These are phyloP conservation scores for Tetramorium bicarinatum DNA, from an alignment of 2,888 invertebrate genomes.

Conservation along the genomic window DNA sequence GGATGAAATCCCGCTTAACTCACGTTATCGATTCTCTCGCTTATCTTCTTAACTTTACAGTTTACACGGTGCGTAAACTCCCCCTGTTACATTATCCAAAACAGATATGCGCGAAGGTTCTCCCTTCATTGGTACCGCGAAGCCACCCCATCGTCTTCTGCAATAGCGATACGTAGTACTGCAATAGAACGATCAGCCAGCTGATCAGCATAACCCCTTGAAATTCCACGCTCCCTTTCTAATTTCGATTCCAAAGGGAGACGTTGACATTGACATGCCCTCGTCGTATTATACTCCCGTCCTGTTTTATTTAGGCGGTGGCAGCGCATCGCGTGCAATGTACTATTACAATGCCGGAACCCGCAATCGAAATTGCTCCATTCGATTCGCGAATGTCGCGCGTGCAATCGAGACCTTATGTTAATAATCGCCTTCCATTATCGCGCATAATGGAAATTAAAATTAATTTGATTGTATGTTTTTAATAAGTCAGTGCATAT, in stretches of 20 bases:
- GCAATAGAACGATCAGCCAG: constrained; percentile 70
- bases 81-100: constrained; percentile 67
- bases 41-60: constrained; percentile 68
- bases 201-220: constrained; percentile 72
- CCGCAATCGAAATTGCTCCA: constrained; percentile 46
- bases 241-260: constrained; percentile 68
- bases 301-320: constrained; percentile 69
- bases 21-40: constrained; percentile 38
- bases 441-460: constrained; percentile 22
- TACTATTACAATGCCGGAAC: constrained; percentile 59
- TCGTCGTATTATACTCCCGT: constrained; percentile 70
- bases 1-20: constrained; percentile 38
- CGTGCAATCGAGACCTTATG: constrained; percentile 22
- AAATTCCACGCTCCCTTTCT: constrained; percentile 72
- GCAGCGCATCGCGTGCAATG: constrained; percentile 64
- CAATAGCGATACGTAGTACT: constrained; percentile 54
- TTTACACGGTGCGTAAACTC: constrained; percentile 55
- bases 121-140: constrained; percentile 55
- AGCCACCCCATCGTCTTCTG: constrained; percentile 59
- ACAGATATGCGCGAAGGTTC: constrained; percentile 60
- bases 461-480: constrained; percentile 23
- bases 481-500: not conserved
- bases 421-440: constrained; percentile 43
- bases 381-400: constrained; percentile 36
- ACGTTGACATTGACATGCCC: constrained; percentile 73